Evolutionary conservation across 2,888 invertebrate genomes (phyloP).

Genomic region (Achlya flavicornis): DNA sequence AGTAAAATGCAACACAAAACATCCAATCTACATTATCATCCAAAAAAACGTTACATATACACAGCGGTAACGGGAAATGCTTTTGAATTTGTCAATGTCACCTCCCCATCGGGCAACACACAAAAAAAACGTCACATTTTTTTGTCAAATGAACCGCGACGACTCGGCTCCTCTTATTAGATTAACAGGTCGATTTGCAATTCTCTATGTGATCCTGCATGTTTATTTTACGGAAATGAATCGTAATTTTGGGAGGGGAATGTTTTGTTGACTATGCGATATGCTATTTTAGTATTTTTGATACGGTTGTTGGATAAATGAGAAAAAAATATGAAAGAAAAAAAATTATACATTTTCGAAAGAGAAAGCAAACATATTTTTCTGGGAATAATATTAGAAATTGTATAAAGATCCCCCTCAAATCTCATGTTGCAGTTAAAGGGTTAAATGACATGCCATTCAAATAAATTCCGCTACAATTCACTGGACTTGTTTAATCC

Average conservation of each 20-base stretch:
- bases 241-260: constrained; percentile 70
- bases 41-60: constrained; percentile 49
- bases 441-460: constrained; percentile 71
- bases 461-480: constrained; percentile 68
- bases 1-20: constrained; percentile 16
- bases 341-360: no score
- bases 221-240: constrained; percentile 83
- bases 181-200: constrained; percentile 83
- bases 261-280: constrained; percentile 71
- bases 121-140: constrained; percentile 68
- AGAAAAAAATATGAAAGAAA: no score
- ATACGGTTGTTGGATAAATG: neutral
- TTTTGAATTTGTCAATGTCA: constrained; percentile 82
- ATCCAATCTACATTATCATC: constrained; percentile 73
- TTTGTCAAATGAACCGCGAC: constrained; percentile 81
- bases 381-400: neutral
- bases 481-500: constrained; percentile 62
- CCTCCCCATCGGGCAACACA: constrained; percentile 42
- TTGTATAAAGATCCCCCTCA: constrained; percentile 34
- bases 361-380: neutral
- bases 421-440: constrained; percentile 39
- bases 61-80: constrained; percentile 71
- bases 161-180: constrained; percentile 76
- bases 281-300: constrained; percentile 45
- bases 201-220: constrained; percentile 78